Evolutionary conservation across 1,140 invertebrate species (phyloP).

Genomic region (Drosophila repletoides): DNA sequence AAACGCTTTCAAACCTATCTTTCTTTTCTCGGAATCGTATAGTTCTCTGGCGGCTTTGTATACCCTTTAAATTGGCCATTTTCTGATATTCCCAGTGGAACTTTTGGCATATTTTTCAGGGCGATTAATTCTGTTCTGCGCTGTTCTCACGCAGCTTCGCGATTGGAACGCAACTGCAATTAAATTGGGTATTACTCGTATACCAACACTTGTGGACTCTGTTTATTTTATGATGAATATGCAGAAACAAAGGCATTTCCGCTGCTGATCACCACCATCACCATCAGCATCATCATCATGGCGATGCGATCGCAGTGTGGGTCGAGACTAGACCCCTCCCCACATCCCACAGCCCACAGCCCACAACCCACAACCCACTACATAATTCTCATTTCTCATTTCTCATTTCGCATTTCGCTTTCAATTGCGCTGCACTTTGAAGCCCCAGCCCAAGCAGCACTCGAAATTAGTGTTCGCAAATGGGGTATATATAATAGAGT

Average conservation of each 20-base stretch:
- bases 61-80: no score
- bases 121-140: background rate
- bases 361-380: background rate
- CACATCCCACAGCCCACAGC: background rate
- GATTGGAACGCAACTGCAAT: conserved; percentile 21
- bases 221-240: conserved; percentile 56
- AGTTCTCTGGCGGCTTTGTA: no score
- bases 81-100: no score
- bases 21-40: no score
- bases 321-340: background rate
- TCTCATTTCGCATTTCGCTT: conserved; percentile 64
- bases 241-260: conserved; percentile 61
- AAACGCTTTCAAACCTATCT: no score
- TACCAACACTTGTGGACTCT: background rate
- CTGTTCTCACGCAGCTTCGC: conserved; percentile 20
- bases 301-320: background rate
- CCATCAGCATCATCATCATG: background rate
- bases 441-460: conserved; percentile 13
- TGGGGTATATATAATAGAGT: background rate
- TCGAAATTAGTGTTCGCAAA: no score
- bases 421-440: conserved; percentile 61
- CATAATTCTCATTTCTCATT: background rate
- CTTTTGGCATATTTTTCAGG: no score
- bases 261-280: conserved; percentile 37
- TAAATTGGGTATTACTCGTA: conserved; percentile 29